phyloP scores from a whole-genome alignment of 30 jellyfish, hydroid and myxozoan genomes.

The Aurelia aurita region DNA sequence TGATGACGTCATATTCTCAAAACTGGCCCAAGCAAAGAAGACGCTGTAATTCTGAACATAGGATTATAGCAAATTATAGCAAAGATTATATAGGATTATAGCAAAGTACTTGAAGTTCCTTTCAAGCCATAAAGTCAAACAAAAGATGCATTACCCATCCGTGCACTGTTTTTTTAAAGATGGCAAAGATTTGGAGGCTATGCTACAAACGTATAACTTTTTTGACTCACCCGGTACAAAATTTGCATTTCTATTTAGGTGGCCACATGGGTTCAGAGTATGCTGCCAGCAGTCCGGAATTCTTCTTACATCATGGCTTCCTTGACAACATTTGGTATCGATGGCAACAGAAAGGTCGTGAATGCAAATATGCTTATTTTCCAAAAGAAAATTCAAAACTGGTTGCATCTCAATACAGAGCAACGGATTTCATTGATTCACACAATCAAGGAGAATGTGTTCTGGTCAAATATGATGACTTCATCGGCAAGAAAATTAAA shows the following conservation, averaged over 20 bases:
- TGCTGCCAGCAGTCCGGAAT: slow-evolving; percentile 71
- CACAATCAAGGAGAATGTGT: slow-evolving; percentile 50
- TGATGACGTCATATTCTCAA: too few relatives aligned
- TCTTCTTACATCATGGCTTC: slow-evolving; percentile 66
- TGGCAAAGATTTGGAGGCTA: too few relatives aligned
- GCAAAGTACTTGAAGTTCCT: too few relatives aligned
- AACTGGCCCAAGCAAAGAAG: too few relatives aligned
- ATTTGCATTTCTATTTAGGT: not conserved
- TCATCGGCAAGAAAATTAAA: not conserved
- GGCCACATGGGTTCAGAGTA: slow-evolving; percentile 54
- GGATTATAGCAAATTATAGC: too few relatives aligned
- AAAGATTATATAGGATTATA: too few relatives aligned
- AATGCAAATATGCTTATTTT: slow-evolving; percentile 22
- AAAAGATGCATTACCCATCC: too few relatives aligned
- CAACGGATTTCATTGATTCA: slow-evolving; percentile 35
- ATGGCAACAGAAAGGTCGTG: slow-evolving; percentile 49
- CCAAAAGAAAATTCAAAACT: not conserved
- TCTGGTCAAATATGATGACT: slow-evolving; percentile 41
- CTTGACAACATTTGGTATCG: slow-evolving; percentile 65
- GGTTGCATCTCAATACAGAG: not conserved
- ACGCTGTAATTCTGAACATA: too few relatives aligned
- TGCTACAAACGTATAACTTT: too few relatives aligned
- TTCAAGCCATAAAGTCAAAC: too few relatives aligned
- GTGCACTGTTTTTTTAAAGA: too few relatives aligned
- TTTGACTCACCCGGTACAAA: not conserved